Evolutionary conservation across 2,888 invertebrate species (phyloP).

Genomic region (Dromius quadrimaculatus): DNA sequence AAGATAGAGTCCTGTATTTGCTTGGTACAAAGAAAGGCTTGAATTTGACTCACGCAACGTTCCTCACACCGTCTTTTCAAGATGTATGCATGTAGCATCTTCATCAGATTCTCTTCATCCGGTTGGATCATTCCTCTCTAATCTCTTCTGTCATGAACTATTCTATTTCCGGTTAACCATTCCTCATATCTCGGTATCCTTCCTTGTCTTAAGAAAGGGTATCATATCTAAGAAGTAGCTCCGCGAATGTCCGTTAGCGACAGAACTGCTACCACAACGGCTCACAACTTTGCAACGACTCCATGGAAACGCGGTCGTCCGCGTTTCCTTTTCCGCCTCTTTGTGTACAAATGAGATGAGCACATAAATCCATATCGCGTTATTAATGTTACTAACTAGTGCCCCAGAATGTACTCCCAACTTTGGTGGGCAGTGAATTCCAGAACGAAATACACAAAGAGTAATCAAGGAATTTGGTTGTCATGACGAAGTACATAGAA

Average conservation of each 20-base stretch:
- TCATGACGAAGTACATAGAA: too few relatives aligned
- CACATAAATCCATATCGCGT: constrained; percentile 51
- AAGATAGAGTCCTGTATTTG: too few relatives aligned
- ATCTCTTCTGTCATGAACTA: too few relatives aligned
- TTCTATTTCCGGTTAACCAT: too few relatives aligned
- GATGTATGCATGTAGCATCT: too few relatives aligned
- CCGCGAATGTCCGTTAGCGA: constrained; percentile 6
- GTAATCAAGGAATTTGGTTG: neutral
- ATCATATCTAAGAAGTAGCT: constrained; percentile 9
- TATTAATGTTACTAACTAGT: constrained; percentile 44
- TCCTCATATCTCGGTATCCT: neutral
- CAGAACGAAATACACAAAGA: neutral
- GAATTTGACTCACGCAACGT: too few relatives aligned
- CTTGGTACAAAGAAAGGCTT: too few relatives aligned
- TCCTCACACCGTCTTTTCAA: too few relatives aligned
- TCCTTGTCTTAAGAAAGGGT: constrained; percentile 1
- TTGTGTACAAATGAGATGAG: constrained; percentile 52
- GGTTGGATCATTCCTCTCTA: too few relatives aligned
- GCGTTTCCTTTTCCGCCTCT: constrained; percentile 46
- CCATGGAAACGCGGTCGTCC: constrained; percentile 31
- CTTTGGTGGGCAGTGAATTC: neutral
- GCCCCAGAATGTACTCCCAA: neutral
- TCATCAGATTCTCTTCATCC: too few relatives aligned
- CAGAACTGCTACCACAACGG: neutral
- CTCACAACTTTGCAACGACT: neutral